These are phyloP conservation scores for Pterobdella sp. DNA, from an alignment of 2,888 invertebrate genomes.

Conservation along the genomic window DNA sequence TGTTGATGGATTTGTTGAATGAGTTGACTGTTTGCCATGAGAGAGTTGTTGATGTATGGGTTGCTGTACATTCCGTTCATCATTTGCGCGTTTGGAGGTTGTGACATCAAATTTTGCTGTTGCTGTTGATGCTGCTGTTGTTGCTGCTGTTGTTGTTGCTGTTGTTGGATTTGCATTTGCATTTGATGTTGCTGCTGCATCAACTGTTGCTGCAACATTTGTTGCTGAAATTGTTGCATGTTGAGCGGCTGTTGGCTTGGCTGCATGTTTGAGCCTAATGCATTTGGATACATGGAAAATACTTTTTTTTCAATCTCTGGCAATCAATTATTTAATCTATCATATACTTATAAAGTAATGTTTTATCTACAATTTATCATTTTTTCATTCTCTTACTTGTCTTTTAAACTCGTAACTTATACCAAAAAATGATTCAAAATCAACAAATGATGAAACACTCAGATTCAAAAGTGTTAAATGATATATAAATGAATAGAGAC, in stretches of 20 bases:
- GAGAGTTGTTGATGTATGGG: slow-evolving; percentile 5
- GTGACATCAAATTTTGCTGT: not conserved
- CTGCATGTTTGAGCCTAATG: not conserved
- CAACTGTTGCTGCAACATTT: not conserved
- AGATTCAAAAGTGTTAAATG: too few species aligned
- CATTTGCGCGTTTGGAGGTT: not conserved
- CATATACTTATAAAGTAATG: too few species aligned
- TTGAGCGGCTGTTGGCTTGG: not conserved
- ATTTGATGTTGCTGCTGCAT: not conserved
- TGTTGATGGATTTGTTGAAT: not conserved
- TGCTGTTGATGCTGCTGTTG: slow-evolving; percentile 2
- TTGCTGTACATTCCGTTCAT: slow-evolving; percentile 12
- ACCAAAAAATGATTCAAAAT: too few species aligned
- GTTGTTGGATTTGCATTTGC: slow-evolving; percentile 11
- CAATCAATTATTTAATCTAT: too few species aligned
- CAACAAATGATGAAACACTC: too few species aligned
- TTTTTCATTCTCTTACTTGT: too few species aligned
- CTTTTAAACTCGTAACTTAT: too few species aligned
- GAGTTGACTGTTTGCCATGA: slow-evolving; percentile 2
- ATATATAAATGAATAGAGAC: too few species aligned
- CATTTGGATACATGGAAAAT: slow-evolving; percentile 1
- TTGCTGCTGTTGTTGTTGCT: not conserved
- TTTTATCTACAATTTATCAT: too few species aligned
- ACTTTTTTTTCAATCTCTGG: too few species aligned
- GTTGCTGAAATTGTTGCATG: slow-evolving; percentile 8